Conservation (phyloP, 2,888 invertebrate genomes). For the Nysson spinosus region DNA sequence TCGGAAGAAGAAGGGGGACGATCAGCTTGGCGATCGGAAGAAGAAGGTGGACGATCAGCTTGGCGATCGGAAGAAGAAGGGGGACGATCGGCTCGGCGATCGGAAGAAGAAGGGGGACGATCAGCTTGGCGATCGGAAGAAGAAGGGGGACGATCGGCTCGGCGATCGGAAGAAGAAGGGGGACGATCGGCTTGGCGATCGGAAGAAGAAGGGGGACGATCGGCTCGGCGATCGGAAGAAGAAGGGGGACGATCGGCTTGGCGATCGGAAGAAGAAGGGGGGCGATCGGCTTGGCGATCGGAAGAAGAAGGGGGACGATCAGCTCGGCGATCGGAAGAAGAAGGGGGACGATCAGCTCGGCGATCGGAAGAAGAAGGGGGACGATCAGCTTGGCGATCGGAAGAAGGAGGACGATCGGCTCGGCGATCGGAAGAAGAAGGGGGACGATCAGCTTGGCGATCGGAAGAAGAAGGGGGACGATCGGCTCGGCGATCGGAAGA, state of each 20-base stretch:
- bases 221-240: slow-evolving; percentile 68
- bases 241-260: slow-evolving; percentile 64
- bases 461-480: slow-evolving; percentile 62
- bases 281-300: slow-evolving; percentile 67
- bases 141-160: slow-evolving; percentile 62
- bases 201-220: slow-evolving; percentile 61
- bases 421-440: slow-evolving; percentile 69
- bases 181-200: slow-evolving; percentile 67
- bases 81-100: no score
- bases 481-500: slow-evolving; percentile 68
- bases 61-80: no score
- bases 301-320: slow-evolving; percentile 62
- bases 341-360: slow-evolving; percentile 65
- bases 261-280: slow-evolving; percentile 66
- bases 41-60: no score
- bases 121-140: no score
- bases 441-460: slow-evolving; percentile 66
- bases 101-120: no score
- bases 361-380: slow-evolving; percentile 64
- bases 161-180: slow-evolving; percentile 67
- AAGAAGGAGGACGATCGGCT: slow-evolving; percentile 59
- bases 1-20: slow-evolving; percentile 67
- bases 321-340: slow-evolving; percentile 68
- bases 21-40: slow-evolving; percentile 60
- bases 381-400: slow-evolving; percentile 68